Evolutionary conservation across 1,140 invertebrate genomes (phyloP).

Genomic region (Lutraria rhynchaena): DNA sequence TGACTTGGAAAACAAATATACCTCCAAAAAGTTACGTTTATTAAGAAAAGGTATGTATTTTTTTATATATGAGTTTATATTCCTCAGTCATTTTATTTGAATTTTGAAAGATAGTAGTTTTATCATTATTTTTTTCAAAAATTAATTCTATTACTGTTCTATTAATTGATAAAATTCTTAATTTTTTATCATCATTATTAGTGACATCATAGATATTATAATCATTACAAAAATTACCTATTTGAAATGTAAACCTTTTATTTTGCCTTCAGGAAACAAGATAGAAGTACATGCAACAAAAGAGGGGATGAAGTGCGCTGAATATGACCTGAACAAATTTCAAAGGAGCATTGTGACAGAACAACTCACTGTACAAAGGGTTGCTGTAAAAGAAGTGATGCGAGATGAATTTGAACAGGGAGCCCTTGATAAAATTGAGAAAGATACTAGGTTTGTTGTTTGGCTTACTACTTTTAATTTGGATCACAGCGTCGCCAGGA

Average conservation of each 20-base stretch:
- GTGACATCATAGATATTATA: too few species aligned
- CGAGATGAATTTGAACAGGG: slow-evolving; percentile 22
- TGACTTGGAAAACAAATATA: neutral
- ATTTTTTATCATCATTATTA: too few species aligned
- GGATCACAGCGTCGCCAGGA: too few species aligned
- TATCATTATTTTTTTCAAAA: too few species aligned
- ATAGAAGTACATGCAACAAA: slow-evolving; percentile 6
- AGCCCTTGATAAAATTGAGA: slow-evolving; percentile 18
- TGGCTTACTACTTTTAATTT: too few species aligned
- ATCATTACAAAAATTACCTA: neutral
- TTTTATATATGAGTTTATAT: too few species aligned
- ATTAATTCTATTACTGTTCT: too few species aligned
- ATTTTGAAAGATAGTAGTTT: too few species aligned
- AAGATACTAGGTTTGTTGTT: slow-evolving; percentile 47
- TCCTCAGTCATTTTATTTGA: too few species aligned
- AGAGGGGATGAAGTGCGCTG: neutral
- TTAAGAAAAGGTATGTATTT: slow-evolving; percentile 9
- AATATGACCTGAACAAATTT: slow-evolving; percentile 23
- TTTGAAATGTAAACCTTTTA: too few species aligned
- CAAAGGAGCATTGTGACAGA: neutral
- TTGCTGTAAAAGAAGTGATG: slow-evolving; percentile 37
- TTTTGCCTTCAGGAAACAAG: neutral
- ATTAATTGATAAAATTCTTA: too few species aligned
- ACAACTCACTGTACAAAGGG: slow-evolving; percentile 26
- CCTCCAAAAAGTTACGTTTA: too few species aligned